These are phyloP conservation scores for Cuculus canorus DNA, from an alignment of 2,797 vertebrate species.

Conservation along the genomic window DNA sequence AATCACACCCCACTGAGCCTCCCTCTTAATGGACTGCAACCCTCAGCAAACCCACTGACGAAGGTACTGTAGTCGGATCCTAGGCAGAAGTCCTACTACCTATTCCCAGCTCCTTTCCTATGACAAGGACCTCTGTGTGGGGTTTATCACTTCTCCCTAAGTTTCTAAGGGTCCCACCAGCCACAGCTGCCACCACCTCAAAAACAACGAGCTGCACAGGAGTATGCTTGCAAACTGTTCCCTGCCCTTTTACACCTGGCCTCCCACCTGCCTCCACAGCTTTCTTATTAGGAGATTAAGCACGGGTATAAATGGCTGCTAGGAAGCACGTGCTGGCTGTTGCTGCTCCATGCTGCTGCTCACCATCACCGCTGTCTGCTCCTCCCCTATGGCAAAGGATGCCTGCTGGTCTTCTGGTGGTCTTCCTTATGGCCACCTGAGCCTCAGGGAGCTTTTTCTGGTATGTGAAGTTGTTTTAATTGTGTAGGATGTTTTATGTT, in stretches of 20 bases:
- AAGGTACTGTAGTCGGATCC: accelerated
- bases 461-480: background rate
- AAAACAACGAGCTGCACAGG: background rate
- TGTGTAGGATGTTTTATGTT: accelerated
- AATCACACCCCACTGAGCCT: background rate
- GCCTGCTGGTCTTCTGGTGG: too few relatives aligned
- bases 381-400: accelerated
- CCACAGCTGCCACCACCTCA: too few relatives aligned
- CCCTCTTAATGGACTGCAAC: background rate
- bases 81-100: too few relatives aligned
- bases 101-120: background rate
- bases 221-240: accelerated
- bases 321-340: accelerated
- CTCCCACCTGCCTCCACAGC: accelerated
- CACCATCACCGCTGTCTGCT: accelerated
- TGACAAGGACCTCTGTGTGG: accelerated
- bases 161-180: accelerated
- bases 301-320: accelerated
- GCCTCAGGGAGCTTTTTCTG: background rate
- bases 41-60: background rate
- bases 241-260: background rate
- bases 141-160: accelerated
- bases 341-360: accelerated
- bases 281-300: background rate
- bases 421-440: accelerated